Conservation (phyloP, 2,113 vertebrate genomes). For the Meleagris gallopavo region DNA sequence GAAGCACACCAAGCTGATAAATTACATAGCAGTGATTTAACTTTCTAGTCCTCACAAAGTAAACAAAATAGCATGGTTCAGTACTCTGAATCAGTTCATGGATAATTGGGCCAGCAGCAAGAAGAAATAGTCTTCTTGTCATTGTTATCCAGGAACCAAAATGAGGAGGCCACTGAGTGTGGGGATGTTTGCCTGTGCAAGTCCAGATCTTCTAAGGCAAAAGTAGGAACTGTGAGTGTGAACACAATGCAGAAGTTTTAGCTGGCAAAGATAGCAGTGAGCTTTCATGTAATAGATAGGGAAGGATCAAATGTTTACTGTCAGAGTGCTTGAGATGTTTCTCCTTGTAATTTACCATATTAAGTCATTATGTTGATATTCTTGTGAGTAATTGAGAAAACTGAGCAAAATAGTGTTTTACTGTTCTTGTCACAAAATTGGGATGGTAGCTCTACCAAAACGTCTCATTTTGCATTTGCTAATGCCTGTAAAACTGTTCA, state of each 20-base stretch:
- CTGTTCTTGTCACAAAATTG: neutral
- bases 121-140: neutral
- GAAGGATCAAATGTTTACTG: neutral
- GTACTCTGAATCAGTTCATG: neutral
- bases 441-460: neutral
- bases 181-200: neutral
- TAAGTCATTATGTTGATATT: neutral
- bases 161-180: neutral
- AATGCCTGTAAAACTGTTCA: neutral
- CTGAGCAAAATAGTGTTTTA: neutral
- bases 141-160: neutral
- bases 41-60: neutral
- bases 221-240: neutral
- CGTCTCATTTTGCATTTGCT: neutral
- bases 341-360: neutral
- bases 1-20: conserved; percentile 8
- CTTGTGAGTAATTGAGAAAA: neutral
- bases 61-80: neutral
- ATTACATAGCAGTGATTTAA: neutral
- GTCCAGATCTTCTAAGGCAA: neutral
- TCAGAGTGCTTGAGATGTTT: neutral
- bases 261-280: neutral
- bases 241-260: neutral
- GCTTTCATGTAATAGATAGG: neutral
- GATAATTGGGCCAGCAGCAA: neutral